phyloP scores from a whole-genome alignment of 2,888 invertebrate species.

The Nemapogon koenigi region DNA sequence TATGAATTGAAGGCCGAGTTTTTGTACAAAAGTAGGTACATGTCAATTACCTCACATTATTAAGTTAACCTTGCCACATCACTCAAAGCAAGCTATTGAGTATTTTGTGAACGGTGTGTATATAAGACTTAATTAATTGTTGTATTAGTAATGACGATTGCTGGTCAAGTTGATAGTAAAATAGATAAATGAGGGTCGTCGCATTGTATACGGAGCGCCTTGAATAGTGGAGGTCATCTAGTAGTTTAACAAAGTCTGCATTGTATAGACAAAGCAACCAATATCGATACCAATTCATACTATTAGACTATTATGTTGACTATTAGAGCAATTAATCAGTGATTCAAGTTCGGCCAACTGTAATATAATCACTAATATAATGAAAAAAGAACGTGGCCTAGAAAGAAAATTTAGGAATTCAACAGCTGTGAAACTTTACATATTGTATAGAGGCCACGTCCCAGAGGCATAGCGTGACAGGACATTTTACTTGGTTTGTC shows the following conservation, averaged over 20 bases:
- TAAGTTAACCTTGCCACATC: neutral
- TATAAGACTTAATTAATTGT: constrained; percentile 20
- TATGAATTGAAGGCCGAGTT: too few relatives aligned
- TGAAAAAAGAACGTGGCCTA: too few relatives aligned
- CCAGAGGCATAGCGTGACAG: constrained; percentile 4
- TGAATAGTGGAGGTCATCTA: neutral
- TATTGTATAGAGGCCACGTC: constrained; percentile 2
- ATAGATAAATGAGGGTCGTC: constrained; percentile 7
- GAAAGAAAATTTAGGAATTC: too few relatives aligned
- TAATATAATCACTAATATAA: too few relatives aligned
- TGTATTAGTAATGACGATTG: constrained; percentile 14
- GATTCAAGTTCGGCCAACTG: neutral
- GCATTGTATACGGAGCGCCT: constrained; percentile 5
- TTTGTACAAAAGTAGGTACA: too few relatives aligned
- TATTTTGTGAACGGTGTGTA: constrained; percentile 13
- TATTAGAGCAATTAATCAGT: neutral
- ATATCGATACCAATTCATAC: too few relatives aligned
- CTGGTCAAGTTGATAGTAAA: constrained; percentile 3
- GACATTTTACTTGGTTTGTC: too few relatives aligned
- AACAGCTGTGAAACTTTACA: too few relatives aligned
- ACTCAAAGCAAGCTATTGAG: constrained; percentile 1
- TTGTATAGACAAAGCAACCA: neutral
- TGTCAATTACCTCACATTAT: too few relatives aligned
- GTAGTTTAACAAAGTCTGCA: neutral
- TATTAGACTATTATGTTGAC: neutral